Evolutionary conservation across 2,113 vertebrate genomes (phyloP).

Genomic region (Spermophilus dauricus): DNA sequence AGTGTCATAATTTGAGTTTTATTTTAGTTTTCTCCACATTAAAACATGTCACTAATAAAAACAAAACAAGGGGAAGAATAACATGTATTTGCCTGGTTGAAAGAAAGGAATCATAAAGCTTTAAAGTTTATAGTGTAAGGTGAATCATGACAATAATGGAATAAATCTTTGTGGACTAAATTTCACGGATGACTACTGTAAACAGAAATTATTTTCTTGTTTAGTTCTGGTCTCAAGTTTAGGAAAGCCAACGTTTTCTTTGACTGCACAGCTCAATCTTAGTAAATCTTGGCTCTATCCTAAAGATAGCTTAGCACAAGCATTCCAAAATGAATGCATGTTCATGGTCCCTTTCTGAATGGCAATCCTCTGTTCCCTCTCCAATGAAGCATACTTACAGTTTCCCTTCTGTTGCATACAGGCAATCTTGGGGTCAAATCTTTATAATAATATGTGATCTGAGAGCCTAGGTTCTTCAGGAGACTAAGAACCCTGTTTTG

Average conservation of each 20-base stretch:
- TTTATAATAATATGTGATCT: not conserved
- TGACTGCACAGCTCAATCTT: not conserved
- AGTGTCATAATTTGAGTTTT: conserved; percentile 47
- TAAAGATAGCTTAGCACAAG: conserved; percentile 22
- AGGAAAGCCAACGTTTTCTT: not conserved
- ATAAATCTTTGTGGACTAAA: not conserved
- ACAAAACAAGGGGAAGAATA: conserved; percentile 9
- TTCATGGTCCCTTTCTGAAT: not conserved
- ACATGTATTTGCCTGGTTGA: not conserved
- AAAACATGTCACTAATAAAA: conserved; percentile 47
- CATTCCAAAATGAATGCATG: not conserved
- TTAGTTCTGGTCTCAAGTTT: not conserved
- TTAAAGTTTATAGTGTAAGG: not conserved
- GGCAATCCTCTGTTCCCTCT: not conserved
- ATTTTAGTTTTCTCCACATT: conserved; percentile 14
- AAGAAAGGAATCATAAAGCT: conserved; percentile 34
- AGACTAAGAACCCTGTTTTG: not conserved
- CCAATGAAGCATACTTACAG: not conserved
- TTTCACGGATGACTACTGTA: not conserved
- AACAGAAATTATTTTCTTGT: not conserved
- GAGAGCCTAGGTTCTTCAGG: not conserved
- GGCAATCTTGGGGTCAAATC: not conserved
- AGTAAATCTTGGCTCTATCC: conserved; percentile 35
- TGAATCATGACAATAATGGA: not conserved
- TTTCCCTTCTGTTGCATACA: not conserved